These are phyloP conservation scores for Scomber japonicus DNA, from an alignment of 2,113 vertebrate genomes.

Conservation along the genomic window DNA sequence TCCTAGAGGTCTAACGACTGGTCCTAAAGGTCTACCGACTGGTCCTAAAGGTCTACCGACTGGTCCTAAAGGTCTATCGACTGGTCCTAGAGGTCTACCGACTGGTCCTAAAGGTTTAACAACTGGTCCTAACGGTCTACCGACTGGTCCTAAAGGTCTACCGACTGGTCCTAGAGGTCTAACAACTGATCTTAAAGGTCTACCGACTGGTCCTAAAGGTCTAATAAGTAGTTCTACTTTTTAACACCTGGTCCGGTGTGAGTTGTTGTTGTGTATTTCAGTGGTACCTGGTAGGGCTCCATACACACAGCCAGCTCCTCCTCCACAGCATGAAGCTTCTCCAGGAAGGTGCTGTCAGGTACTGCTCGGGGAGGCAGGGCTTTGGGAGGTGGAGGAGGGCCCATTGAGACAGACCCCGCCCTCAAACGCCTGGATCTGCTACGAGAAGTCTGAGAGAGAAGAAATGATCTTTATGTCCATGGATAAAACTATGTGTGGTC, in stretches of 20 bases:
- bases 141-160: too few relatives aligned
- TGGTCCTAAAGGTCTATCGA: too few relatives aligned
- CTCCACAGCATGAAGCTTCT: conserved; percentile 95
- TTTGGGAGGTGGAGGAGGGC: conserved; percentile 90
- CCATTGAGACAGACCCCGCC: conserved; percentile 89
- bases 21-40: too few relatives aligned
- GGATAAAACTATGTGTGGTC: too few relatives aligned
- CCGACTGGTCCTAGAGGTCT: not conserved
- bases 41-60: too few relatives aligned
- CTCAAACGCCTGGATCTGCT: conserved; percentile 80
- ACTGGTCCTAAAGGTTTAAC: not conserved
- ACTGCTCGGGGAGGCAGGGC: conserved; percentile 74
- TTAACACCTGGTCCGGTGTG: too few relatives aligned
- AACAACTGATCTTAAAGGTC: not conserved
- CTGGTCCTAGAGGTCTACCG: not conserved
- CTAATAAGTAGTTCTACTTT: too few relatives aligned
- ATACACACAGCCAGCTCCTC: conserved; percentile 93
- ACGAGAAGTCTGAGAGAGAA: conserved; percentile 57
- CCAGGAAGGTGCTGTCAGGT: conserved; percentile 92
- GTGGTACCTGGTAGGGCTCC: conserved; percentile 91
- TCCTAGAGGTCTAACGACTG: too few relatives aligned
- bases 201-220: too few relatives aligned
- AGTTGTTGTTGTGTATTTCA: not conserved
- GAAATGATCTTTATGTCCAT: too few relatives aligned
- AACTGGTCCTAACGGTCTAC: not conserved